phyloP scores from a whole-genome alignment of 2,888 invertebrate genomes.

The Gymnocheta viridis region DNA sequence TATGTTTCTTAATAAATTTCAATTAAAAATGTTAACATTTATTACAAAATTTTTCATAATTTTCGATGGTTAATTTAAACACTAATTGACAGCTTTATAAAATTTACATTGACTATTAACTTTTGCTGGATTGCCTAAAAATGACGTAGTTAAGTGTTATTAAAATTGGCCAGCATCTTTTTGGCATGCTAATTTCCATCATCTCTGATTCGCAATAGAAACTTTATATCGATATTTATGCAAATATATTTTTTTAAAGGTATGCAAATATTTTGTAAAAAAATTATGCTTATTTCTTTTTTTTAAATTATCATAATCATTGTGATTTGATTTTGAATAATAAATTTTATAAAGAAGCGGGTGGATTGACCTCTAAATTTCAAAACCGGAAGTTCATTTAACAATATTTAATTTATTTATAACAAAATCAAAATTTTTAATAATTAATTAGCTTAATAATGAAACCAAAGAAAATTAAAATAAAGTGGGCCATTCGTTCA shows the following conservation, averaged over 20 bases:
- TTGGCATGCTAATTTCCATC: not conserved
- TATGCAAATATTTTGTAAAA: slow-evolving; percentile 27
- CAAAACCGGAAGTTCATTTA: slow-evolving; percentile 50
- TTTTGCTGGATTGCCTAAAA: slow-evolving; percentile 33
- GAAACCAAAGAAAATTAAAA: not conserved
- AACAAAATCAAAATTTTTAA: slow-evolving; percentile 1
- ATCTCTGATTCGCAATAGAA: not conserved
- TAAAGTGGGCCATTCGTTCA: not conserved
- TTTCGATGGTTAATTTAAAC: not conserved
- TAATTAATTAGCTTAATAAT: not conserved
- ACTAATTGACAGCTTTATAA: not conserved
- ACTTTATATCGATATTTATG: slow-evolving; percentile 41
- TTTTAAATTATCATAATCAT: slow-evolving; percentile 1
- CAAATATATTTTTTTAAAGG: slow-evolving; percentile 15
- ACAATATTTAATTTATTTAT: slow-evolving; percentile 23
- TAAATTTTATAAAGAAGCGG: slow-evolving; percentile 29
- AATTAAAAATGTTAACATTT: not conserved
- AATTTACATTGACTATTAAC: not conserved
- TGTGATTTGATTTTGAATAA: not conserved
- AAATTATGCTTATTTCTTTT: not conserved
- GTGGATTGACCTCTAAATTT: slow-evolving; percentile 59
- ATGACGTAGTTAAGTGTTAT: slow-evolving; percentile 1
- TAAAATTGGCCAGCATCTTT: slow-evolving; percentile 7
- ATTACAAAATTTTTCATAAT: not conserved
- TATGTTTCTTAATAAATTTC: not conserved